Evolutionary conservation across 2,113 vertebrate genomes (phyloP).

Genomic region (Rhabdomys dilectus): DNA sequence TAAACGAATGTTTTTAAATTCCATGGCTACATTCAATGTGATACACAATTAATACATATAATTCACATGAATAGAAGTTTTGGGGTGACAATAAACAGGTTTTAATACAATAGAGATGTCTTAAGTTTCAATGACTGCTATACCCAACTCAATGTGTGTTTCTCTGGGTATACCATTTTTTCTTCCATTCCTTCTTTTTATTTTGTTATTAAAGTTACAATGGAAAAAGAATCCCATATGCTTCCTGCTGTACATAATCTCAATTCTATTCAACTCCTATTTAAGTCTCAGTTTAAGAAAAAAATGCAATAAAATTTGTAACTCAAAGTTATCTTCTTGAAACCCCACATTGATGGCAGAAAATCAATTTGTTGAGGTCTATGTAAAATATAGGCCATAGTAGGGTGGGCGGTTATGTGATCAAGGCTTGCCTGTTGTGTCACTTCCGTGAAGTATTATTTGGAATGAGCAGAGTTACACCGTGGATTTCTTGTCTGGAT

Average conservation of each 20-base stretch:
- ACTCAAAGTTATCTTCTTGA: constrained; percentile 37
- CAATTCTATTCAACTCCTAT: constrained; percentile 18
- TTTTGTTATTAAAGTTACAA: neutral
- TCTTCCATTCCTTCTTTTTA: neutral
- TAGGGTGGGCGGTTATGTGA: constrained; percentile 56
- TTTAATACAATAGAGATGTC: neutral
- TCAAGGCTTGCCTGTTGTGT: constrained; percentile 59
- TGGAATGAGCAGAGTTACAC: constrained; percentile 59
- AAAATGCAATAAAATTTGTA: constrained; percentile 46
- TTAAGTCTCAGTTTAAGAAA: constrained; percentile 55
- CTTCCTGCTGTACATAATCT: neutral
- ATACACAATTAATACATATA: neutral
- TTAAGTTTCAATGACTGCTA: neutral
- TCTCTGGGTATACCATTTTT: neutral
- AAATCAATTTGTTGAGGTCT: constrained; percentile 73
- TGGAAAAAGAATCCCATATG: constrained; percentile 27
- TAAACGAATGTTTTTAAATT: neutral
- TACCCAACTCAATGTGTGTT: neutral
- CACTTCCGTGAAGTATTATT: constrained; percentile 61
- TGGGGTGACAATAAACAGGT: neutral
- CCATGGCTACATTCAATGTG: neutral
- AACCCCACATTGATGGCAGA: neutral
- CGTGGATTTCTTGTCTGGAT: constrained; percentile 53
- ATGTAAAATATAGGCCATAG: constrained; percentile 46
- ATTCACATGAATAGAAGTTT: neutral